Evolutionary conservation across 2,888 invertebrate genomes (phyloP).

Genomic region (Polymixis lichenea): DNA sequence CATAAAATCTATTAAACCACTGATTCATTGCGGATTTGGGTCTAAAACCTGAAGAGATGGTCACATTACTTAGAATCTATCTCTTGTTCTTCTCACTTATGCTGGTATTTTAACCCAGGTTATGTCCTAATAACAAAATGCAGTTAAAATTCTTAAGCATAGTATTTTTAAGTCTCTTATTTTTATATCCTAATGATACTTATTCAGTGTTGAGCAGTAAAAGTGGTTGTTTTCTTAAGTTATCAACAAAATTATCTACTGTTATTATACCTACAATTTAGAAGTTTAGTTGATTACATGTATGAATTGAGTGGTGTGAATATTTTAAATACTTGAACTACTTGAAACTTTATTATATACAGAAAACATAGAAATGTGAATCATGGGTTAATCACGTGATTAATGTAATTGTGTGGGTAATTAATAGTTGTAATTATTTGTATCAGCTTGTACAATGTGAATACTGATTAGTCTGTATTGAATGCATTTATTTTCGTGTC

Average conservation of each 20-base stretch:
- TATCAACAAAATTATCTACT: not conserved
- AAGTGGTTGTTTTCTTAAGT: slow-evolving; percentile 14
- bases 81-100: not conserved
- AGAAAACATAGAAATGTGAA: slow-evolving; percentile 32
- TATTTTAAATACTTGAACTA: slow-evolving; percentile 21
- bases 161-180: not conserved
- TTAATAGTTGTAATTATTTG: slow-evolving; percentile 36
- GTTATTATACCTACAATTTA: not conserved
- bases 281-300: not conserved
- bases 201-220: not conserved
- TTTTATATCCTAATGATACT: not conserved
- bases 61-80: not conserved
- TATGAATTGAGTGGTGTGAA: slow-evolving; percentile 2
- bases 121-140: not conserved
- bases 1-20: not conserved
- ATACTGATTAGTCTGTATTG: slow-evolving; percentile 31
- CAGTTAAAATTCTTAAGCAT: not conserved
- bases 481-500: slow-evolving; percentile 10
- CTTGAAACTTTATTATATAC: slow-evolving; percentile 24
- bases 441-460: slow-evolving; percentile 36
- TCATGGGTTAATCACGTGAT: slow-evolving; percentile 14
- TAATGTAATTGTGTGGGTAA: slow-evolving; percentile 33
- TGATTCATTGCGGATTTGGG: not conserved
- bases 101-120: slow-evolving; percentile 1
- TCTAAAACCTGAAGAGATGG: not conserved